phyloP scores from a whole-genome alignment of 1,140 invertebrate species.

The Neodiprion lecontei region DNA sequence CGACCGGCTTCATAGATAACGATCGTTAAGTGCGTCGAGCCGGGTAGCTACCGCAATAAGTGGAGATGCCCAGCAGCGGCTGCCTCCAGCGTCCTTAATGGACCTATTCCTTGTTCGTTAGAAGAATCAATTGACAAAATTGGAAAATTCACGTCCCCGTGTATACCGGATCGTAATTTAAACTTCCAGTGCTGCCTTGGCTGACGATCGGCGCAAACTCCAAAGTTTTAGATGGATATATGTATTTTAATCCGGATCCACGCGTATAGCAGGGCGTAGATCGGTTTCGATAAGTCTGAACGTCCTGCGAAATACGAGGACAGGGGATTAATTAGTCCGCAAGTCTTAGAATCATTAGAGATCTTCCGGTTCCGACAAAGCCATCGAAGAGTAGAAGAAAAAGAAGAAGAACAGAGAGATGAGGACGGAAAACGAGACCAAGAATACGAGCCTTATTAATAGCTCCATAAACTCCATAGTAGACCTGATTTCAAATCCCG shows the following conservation, averaged over 20 bases:
- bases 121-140: constrained; percentile 3
- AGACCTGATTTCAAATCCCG: constrained; percentile 2
- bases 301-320: neutral
- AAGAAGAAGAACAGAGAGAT: neutral
- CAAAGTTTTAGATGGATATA: too few relatives aligned
- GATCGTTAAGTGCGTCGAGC: neutral
- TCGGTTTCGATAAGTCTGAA: too few relatives aligned
- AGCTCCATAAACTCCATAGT: constrained; percentile 5
- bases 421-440: neutral
- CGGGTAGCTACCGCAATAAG: neutral
- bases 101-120: neutral
- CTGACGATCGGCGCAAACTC: too few relatives aligned
- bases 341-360: constrained; percentile 6
- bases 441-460: constrained; percentile 5
- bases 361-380: constrained; percentile 6
- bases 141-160: neutral
- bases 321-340: neutral
- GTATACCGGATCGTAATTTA: too few relatives aligned
- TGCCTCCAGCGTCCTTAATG: neutral
- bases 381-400: neutral
- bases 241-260: too few relatives aligned
- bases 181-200: too few relatives aligned
- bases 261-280: too few relatives aligned
- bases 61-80: neutral
- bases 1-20: neutral